These are phyloP conservation scores for Bufo bufo DNA, from an alignment of 2,113 vertebrate genomes.

Conservation along the genomic window DNA sequence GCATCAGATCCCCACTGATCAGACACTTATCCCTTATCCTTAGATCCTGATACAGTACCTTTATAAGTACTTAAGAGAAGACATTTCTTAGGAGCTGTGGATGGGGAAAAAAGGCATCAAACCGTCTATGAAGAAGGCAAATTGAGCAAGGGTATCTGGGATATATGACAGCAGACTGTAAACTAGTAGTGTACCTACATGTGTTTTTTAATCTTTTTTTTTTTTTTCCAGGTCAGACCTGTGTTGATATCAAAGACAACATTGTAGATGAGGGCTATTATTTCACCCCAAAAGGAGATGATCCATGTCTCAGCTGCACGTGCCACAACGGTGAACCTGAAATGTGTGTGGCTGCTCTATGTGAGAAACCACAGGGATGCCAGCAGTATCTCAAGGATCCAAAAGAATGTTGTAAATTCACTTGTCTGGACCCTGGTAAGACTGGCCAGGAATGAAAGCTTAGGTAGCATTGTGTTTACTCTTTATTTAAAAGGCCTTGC, in stretches of 20 bases:
- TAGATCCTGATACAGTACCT: too few species aligned
- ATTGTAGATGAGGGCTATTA: slow-evolving; percentile 96
- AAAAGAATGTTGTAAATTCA: slow-evolving; percentile 98
- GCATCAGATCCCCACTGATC: too few species aligned
- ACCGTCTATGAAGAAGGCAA: too few species aligned
- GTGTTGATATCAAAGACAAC: slow-evolving; percentile 97
- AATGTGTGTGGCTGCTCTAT: slow-evolving; percentile 96
- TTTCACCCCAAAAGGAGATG: slow-evolving; percentile 96
- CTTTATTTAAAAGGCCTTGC: too few species aligned
- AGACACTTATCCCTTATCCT: too few species aligned
- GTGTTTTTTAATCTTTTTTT: slow-evolving; percentile 19
- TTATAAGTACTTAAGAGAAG: too few species aligned
- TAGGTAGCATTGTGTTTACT: not conserved
- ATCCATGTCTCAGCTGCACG: slow-evolving; percentile 95
- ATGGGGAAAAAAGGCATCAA: too few species aligned
- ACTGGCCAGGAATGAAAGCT: not conserved
- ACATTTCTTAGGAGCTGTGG: too few species aligned
- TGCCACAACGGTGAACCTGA: slow-evolving; percentile 95
- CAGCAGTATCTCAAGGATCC: slow-evolving; percentile 95
- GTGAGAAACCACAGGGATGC: slow-evolving; percentile 93
- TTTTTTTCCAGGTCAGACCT: slow-evolving; percentile 84
- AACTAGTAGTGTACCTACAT: not conserved
- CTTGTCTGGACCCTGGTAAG: slow-evolving; percentile 92
- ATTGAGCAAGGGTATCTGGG: too few species aligned
- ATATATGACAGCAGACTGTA: not conserved